A percentile compares a stretch with the other conserved stretches of the same genome.
These are phyloP conservation scores for Lasioglossum marginatum DNA, from an alignment of 2,888 invertebrate species.

Conservation along the genomic window DNA sequence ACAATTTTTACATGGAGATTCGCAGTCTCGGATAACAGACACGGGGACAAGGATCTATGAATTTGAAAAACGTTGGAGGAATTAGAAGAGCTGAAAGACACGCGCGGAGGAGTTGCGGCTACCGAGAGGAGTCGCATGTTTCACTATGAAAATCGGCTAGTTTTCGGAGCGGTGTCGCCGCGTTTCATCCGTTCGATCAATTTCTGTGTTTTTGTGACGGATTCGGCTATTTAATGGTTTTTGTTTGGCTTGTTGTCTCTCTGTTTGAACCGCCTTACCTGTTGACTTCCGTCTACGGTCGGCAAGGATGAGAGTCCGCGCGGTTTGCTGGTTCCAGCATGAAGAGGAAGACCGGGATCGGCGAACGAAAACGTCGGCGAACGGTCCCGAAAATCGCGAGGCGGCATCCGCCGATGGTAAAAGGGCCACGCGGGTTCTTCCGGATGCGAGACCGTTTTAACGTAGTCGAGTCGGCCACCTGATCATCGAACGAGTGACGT, in stretches of 20 bases:
- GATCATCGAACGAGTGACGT: conserved; percentile 66
- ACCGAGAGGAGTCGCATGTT: not conserved
- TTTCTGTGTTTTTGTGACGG: not conserved
- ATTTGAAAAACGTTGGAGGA: not conserved
- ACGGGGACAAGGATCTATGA: not conserved
- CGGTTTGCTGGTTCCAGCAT: conserved; percentile 46
- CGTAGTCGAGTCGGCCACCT: conserved; percentile 54
- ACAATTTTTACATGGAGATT: not conserved
- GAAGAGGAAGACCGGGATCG: conserved; percentile 18
- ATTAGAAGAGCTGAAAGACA: not conserved
- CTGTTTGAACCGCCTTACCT: conserved; percentile 45
- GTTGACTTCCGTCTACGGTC: conserved; percentile 48
- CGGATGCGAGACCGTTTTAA: conserved; percentile 59
- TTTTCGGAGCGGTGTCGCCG: not conserved
- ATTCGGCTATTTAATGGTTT: not conserved
- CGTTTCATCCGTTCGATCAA: not conserved
- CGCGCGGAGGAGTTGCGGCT: not conserved
- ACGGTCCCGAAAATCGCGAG: conserved; percentile 37
- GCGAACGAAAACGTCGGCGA: conserved; percentile 33
- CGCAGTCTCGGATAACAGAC: too few relatives aligned
- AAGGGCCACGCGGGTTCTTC: conserved; percentile 14
- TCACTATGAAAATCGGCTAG: not conserved
- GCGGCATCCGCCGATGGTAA: conserved; percentile 45
- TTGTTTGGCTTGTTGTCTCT: conserved; percentile 8
- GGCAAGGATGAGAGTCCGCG: conserved; percentile 31